Percentiles rank a stretch among this genome's conserved stretches.
These are phyloP conservation scores for Trichogramma pretiosum DNA, from an alignment of 1,140 invertebrate species.

Conservation along the genomic window DNA sequence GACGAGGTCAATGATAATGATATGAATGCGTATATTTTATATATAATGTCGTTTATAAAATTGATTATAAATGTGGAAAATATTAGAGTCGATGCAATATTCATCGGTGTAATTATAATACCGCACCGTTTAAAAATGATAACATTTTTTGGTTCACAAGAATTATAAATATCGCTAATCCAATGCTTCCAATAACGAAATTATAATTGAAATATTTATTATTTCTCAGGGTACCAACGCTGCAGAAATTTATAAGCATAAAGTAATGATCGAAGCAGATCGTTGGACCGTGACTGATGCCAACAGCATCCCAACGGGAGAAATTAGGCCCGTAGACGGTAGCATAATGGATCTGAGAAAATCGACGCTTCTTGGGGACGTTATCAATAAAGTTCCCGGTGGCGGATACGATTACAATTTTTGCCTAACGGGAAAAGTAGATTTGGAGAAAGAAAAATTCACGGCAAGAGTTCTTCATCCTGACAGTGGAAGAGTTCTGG, in stretches of 20 bases:
- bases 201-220: no score
- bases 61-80: neutral
- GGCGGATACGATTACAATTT: conserved; percentile 63
- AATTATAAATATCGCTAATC: no score
- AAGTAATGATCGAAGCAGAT: conserved; percentile 65
- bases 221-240: conserved; percentile 39
- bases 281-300: conserved; percentile 65
- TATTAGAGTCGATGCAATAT: neutral
- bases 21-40: no score
- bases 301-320: conserved; percentile 72
- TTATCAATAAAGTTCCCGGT: conserved; percentile 39
- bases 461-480: conserved; percentile 56
- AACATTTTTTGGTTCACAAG: no score
- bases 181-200: no score
- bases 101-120: neutral
- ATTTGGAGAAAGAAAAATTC: conserved; percentile 19
- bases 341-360: conserved; percentile 53
- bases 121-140: no score
- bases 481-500: conserved; percentile 59
- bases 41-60: neutral
- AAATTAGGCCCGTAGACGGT: conserved; percentile 51
- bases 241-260: conserved; percentile 61
- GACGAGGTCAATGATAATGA: no score
- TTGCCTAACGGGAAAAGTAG: conserved; percentile 41
- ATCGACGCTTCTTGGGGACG: conserved; percentile 43